These are phyloP conservation scores for Desoria tigrina DNA, from an alignment of 2,888 invertebrate genomes.

Conservation along the genomic window DNA sequence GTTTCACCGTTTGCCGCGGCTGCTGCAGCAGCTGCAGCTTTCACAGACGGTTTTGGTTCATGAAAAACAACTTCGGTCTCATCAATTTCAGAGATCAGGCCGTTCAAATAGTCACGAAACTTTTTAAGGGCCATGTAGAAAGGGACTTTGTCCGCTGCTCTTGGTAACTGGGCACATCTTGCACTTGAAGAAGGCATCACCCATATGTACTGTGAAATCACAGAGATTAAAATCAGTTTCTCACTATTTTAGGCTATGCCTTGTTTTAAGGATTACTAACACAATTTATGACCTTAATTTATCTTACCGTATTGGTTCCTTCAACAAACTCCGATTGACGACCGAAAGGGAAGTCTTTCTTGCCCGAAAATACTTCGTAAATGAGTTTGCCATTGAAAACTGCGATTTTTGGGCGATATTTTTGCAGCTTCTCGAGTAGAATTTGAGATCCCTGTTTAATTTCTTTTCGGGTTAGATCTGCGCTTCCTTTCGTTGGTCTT, in stretches of 20 bases:
- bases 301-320: slow-evolving; percentile 87
- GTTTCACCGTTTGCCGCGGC: slow-evolving; percentile 21
- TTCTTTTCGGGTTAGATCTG: slow-evolving; percentile 89
- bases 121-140: slow-evolving; percentile 95
- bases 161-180: slow-evolving; percentile 93
- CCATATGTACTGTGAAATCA: slow-evolving; percentile 84
- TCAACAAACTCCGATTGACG: slow-evolving; percentile 91
- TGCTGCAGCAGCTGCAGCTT: slow-evolving; percentile 26
- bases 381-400: slow-evolving; percentile 99
- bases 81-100: slow-evolving; percentile 78
- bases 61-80: slow-evolving; percentile 85
- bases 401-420: slow-evolving; percentile 92
- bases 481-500: slow-evolving; percentile 92
- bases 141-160: slow-evolving; percentile 96
- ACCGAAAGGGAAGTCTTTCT: slow-evolving; percentile 95
- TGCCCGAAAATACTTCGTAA: slow-evolving; percentile 95
- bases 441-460: slow-evolving; percentile 89
- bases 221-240: slow-evolving; percentile 8
- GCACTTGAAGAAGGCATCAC: slow-evolving; percentile 99
- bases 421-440: slow-evolving; percentile 83
- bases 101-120: slow-evolving; percentile 90
- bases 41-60: slow-evolving; percentile 57
- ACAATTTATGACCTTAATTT: slow-evolving; percentile 12
- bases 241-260: background rate
- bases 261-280: background rate